Base-by-base conservation (phyloP, 2,888 invertebrate species). In the Cosmia pyralina region DNA sequence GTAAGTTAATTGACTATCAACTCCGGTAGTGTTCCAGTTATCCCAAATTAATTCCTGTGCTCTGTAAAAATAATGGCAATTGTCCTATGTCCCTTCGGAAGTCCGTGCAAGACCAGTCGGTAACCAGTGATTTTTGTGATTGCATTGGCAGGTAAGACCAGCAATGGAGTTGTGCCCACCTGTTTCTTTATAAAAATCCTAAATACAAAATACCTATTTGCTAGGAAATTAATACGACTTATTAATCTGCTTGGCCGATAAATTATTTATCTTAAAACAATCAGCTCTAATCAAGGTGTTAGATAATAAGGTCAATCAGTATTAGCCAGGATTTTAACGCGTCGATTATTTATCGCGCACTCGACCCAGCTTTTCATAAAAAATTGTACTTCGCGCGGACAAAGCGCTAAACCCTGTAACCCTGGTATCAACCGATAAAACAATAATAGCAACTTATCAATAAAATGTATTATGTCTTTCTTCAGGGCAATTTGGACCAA, bases 401-500 rank as follows among this genome's bases (percentile, higher is more conserved):
- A 17, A 38, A 48, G 28, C 13, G 34, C 28, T 28, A 28, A 28
- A n/a, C n/a, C n/a, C 38, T 17, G 22, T n/a, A 22, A 8, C 1
- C 28, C 11, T 19, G n/a, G 4, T 44, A 41, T 2, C 8, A 62
- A 48, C 8, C 17, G 34, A 52, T 55, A 28, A 46, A 74, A 62
- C 6, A 11, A 46, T 28, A 7, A 10, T 28, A 28, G 10, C 7
- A 48, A 44, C 15, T 34, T 53, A 63, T 19, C 5, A 19, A 11
- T 17, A 0, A 38, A 74, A 75, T 44, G 17, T 28, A 22, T 48
- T 59, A 15, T 67, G 19, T 69, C 5, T 17, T 52, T 69, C 87
- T 91, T 75, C 79, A 94, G 94, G 95, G 11, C 88, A 91, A 72
- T 87, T 95, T 55, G 94, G 94, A 59, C 85, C 90, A 5, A 89